phyloP scores from a whole-genome alignment of 2,113 vertebrate genomes.

The Muntiacus muntjak region DNA sequence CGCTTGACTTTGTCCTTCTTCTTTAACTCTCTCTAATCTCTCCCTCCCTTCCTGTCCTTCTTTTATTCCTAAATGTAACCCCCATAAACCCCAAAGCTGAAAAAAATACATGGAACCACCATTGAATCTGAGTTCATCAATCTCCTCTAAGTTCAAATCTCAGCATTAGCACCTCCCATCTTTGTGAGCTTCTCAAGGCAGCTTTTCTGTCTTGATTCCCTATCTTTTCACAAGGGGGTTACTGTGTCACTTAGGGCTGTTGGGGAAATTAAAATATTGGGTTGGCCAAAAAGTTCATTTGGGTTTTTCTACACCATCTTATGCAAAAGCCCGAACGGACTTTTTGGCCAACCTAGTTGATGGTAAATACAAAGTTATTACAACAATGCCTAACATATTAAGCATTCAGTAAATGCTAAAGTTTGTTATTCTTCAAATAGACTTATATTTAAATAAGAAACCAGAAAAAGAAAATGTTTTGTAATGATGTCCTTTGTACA shows the following conservation, averaged over 20 bases:
- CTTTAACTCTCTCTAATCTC: neutral
- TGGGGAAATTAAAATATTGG: neutral
- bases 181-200: neutral
- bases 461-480: neutral
- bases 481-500: neutral
- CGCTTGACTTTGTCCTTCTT: neutral
- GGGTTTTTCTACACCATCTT: neutral
- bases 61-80: neutral
- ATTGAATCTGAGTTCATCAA: neutral
- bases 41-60: neutral
- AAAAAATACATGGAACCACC: neutral
- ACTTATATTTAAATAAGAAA: neutral
- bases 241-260: neutral
- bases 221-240: slow-evolving; percentile 14
- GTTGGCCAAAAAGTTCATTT: neutral
- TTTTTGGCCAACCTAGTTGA: neutral
- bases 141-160: neutral
- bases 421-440: neutral
- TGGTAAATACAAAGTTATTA: neutral
- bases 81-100: neutral
- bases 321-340: neutral
- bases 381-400: neutral
- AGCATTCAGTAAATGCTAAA: neutral
- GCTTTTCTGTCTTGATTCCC: neutral
- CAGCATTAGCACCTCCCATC: neutral